Base-by-base conservation (phyloP, 2,797 vertebrate species). In the Muscicapa striata region DNA sequence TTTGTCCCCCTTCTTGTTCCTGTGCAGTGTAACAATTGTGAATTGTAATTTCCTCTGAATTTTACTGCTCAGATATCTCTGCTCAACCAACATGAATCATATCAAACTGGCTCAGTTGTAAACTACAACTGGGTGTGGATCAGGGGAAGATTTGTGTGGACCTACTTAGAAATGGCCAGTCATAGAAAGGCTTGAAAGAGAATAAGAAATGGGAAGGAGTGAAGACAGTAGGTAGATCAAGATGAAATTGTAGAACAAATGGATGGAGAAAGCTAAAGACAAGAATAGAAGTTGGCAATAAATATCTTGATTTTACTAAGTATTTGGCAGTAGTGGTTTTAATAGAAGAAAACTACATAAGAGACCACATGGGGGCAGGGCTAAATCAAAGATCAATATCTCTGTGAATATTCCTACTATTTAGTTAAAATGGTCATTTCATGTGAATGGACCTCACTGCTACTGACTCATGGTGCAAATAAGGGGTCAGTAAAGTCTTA, bases 341-440 rank as follows among this genome's bases (percentile, higher is more conserved):
- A 70, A 38, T 63, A 49, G 85, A 75, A 76, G 46, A 75, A 90
- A 89, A 30, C 38, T 75, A n/a, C 1, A 1, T 34, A 48, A 76
- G 29, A 90, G 66, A 82, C 94, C 94, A 96, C 93, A 73, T 69
- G 95, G 95, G 94, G 90, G 94, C 95, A 95, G 95, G 93, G 48
- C 85, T 91, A 90, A 94, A 93, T 95, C 74, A 93, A 79, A 91
- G 85, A 91, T 93, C 62, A 51, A 24, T 58, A 88, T 43, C 13
- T 68, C 46, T 64, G 36, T 82, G 76, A 62, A 0, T 84, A 45
- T 90, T 82, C 32, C 20, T 34, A 22, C 6, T 63, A 36, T 73
- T 88, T 72, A 15, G 11, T 46, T 72, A 67, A 85, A 94, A 84
- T 27, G 27, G 10, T 48, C 11, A 36, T 66, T 66, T 72, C 15